Percentiles rank a stretch among this genome's conserved stretches.
phyloP scores from a whole-genome alignment of 1,140 invertebrate genomes.

The Chironomus striatipennis region DNA sequence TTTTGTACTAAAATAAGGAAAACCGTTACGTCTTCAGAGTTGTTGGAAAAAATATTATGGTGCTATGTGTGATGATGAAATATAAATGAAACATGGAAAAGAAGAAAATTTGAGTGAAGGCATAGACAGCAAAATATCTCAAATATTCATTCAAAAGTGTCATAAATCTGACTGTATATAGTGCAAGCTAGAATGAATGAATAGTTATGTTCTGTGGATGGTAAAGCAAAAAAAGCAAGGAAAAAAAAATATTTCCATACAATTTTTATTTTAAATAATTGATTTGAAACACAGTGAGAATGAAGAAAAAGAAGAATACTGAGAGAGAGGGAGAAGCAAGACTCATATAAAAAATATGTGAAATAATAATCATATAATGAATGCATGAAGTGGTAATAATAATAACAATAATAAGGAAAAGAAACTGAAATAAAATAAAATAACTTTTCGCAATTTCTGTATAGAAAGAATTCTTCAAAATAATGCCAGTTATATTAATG shows the following conservation, averaged over 20 bases:
- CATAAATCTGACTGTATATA: not conserved
- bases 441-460: constrained; percentile 8
- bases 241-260: too few relatives aligned
- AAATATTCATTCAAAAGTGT: not conserved
- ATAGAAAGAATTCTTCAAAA: constrained; percentile 15
- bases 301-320: not conserved
- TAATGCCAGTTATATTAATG: not conserved
- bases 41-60: too few relatives aligned
- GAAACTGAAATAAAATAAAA: not conserved
- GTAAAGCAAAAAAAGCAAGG: too few relatives aligned
- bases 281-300: not conserved
- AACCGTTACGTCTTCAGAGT: too few relatives aligned
- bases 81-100: not conserved
- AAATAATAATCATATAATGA: not conserved
- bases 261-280: not conserved
- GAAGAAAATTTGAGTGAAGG: not conserved
- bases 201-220: not conserved
- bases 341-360: too few relatives aligned
- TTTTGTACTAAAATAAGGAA: too few relatives aligned
- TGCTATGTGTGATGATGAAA: not conserved
- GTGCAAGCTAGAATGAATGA: not conserved
- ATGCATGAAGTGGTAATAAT: constrained; percentile 14
- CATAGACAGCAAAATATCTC: not conserved
- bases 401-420: constrained; percentile 17
- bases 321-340: too few relatives aligned